Conservation (phyloP, 2,113 vertebrate genomes). For the Hypanus sabinus region DNA sequence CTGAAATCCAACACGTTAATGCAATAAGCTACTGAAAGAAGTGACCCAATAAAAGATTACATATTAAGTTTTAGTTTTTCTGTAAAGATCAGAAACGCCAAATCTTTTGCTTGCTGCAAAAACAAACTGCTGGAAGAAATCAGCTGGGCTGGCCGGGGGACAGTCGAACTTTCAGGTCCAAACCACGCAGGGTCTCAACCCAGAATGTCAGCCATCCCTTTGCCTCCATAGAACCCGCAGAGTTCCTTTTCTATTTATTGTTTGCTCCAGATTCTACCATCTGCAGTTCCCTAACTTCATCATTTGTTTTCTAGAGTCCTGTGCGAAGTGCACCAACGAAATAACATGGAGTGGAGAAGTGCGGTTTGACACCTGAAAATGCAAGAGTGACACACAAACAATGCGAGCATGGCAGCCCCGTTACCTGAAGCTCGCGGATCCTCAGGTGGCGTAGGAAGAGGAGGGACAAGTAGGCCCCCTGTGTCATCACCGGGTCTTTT, state of each 20-base stretch:
- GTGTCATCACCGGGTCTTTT: conserved; percentile 42
- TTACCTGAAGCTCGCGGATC: conserved; percentile 63
- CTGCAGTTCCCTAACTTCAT: background rate
- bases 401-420: background rate
- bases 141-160: too few species aligned
- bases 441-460: conserved; percentile 55
- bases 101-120: background rate
- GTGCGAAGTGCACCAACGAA: background rate
- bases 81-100: background rate
- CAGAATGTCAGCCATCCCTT: too few species aligned
- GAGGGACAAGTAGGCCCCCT: conserved; percentile 57
- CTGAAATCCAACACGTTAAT: background rate
- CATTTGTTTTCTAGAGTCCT: background rate
- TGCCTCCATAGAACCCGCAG: too few species aligned
- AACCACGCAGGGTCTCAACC: too few species aligned
- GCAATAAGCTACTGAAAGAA: background rate
- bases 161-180: too few species aligned
- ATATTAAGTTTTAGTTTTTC: background rate
- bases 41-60: too few species aligned
- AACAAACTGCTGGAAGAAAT: too few species aligned
- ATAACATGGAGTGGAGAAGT: background rate
- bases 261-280: too few species aligned
- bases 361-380: background rate
- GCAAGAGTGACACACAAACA: background rate
- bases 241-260: too few species aligned